A percentile compares a stretch with the other conserved stretches of the same genome.
Evolutionary conservation across 2,797 vertebrate genomes (phyloP).

Genomic region (Anas georgica): DNA sequence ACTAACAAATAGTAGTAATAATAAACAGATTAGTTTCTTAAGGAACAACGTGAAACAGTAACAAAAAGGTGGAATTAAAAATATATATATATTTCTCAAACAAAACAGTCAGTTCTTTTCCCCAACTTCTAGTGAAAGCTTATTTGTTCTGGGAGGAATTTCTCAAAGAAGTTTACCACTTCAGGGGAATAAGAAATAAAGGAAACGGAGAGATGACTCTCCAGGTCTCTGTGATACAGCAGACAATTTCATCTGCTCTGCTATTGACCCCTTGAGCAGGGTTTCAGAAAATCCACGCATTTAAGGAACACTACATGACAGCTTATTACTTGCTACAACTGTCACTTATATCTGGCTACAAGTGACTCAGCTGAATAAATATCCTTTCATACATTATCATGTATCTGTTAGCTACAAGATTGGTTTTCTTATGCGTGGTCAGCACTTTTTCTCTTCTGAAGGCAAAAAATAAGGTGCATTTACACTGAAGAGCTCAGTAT

Average conservation of each 20-base stretch:
- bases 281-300: slow-evolving; percentile 60
- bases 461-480: not conserved
- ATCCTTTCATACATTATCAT: not conserved
- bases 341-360: slow-evolving; percentile 40
- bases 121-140: not conserved
- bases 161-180: not conserved
- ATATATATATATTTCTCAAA: not conserved
- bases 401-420: not conserved
- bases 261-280: slow-evolving; percentile 25
- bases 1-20: not conserved
- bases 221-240: not conserved
- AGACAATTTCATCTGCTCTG: slow-evolving; percentile 54
- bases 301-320: slow-evolving; percentile 61
- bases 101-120: not conserved
- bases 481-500: not conserved
- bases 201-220: slow-evolving; percentile 32
- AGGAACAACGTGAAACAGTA: not conserved
- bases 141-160: not conserved
- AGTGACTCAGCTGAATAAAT: slow-evolving; percentile 66
- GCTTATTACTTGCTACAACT: slow-evolving; percentile 55
- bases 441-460: not conserved
- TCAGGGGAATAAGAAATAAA: slow-evolving; percentile 15
- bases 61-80: not conserved
- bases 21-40: not conserved
- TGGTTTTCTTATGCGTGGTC: slow-evolving; percentile 25